Evolutionary conservation across 2,797 vertebrate genomes (phyloP).

Genomic region (Lagorchestes hirsutus): DNA sequence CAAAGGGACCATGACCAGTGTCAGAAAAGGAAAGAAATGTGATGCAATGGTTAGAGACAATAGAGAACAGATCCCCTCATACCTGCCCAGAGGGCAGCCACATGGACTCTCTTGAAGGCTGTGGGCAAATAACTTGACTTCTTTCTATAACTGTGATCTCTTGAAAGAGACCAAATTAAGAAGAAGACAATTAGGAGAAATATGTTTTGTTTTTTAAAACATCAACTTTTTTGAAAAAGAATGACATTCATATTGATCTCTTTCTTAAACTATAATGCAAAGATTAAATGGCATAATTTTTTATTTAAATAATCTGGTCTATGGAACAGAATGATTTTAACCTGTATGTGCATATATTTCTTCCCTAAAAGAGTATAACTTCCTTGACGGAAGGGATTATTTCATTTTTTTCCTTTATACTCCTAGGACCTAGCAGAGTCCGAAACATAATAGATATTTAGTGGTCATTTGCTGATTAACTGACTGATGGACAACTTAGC

Average conservation of each 20-base stretch:
- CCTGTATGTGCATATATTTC: not conserved
- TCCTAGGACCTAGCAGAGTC: not conserved
- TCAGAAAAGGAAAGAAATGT: not conserved
- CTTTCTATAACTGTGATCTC: not conserved
- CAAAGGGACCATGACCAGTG: not conserved
- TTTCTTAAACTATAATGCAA: not conserved
- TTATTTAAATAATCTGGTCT: not conserved
- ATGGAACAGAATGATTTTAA: slow-evolving; percentile 15
- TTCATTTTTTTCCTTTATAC: not conserved
- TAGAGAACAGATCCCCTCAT: not conserved
- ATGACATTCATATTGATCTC: not conserved
- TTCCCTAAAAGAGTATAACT: not conserved
- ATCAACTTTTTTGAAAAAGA: not conserved
- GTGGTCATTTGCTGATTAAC: not conserved
- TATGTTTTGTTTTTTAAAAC: not conserved
- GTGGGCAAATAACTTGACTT: not conserved
- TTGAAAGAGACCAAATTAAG: not conserved
- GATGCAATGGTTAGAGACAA: not conserved
- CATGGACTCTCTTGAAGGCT: not conserved
- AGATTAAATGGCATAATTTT: not conserved
- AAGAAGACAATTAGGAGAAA: not conserved
- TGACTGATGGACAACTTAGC: not conserved
- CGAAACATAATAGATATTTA: not conserved
- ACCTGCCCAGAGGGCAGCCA: not conserved
- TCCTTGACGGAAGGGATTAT: not conserved